These are phyloP conservation scores for Clivina fossor DNA, from an alignment of 2,888 invertebrate genomes.

Conservation along the genomic window DNA sequence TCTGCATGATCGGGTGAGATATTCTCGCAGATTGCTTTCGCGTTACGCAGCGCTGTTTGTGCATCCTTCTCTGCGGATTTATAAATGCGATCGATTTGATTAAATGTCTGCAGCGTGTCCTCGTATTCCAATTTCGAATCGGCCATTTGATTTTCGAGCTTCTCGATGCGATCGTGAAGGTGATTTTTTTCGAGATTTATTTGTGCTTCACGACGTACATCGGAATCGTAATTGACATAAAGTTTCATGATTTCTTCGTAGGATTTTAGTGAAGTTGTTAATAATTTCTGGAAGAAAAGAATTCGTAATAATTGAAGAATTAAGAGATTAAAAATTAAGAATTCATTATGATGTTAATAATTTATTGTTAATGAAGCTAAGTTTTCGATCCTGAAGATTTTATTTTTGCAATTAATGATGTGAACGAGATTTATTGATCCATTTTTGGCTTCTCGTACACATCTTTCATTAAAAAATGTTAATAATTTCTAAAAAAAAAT, in stretches of 20 bases:
- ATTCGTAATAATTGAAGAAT: too few species aligned
- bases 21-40: slow-evolving; percentile 59
- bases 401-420: too few species aligned
- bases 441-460: too few species aligned
- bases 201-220: background rate
- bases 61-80: slow-evolving; percentile 52
- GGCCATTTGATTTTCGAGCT: slow-evolving; percentile 48
- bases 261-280: slow-evolving; percentile 40
- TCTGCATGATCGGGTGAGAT: slow-evolving; percentile 61
- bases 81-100: slow-evolving; percentile 46
- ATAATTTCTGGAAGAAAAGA: too few species aligned
- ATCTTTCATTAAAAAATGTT: too few species aligned
- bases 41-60: slow-evolving; percentile 57
- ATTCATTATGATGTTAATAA: too few species aligned
- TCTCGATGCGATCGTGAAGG: slow-evolving; percentile 42
- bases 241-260: slow-evolving; percentile 41
- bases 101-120: slow-evolving; percentile 48
- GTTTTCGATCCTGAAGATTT: too few species aligned
- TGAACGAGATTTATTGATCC: too few species aligned
- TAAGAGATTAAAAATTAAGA: too few species aligned
- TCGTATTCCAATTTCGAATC: slow-evolving; percentile 46
- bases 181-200: slow-evolving; percentile 42
- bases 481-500: too few species aligned
- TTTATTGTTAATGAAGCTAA: too few species aligned
- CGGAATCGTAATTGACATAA: too few species aligned